Base-by-base conservation (phyloP, 1,140 invertebrate species). In the Marisa cornuarietis region DNA sequence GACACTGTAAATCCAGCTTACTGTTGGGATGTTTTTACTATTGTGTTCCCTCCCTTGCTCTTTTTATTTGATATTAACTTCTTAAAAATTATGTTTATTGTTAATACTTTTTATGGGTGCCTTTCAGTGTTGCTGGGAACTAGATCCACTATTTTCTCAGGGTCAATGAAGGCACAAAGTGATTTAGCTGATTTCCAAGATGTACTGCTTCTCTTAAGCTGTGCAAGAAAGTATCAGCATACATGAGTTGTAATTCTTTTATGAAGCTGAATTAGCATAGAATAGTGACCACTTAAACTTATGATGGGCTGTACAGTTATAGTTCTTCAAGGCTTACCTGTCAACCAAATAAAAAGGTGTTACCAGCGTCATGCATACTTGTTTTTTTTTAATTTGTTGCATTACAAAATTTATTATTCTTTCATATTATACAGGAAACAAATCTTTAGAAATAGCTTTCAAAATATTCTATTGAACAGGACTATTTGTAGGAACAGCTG, bases 91-190 rank as follows among this genome's bases (percentile, higher is more conserved):
- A 72, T 31, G 0, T 42, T 72, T 26, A 49, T 42, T 0, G 18
- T 2, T 63, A 18, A 63, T 63, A 7, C 18, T 63, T 20, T n/a
- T 51, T n/a, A 49, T 10, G 3, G 6, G 14, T 75, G 76, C 76
- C 76, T 68, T 68, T 63, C 58, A 65, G 74, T 76, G 74, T 76
- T 76, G 31, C 74, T 76, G 74, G 26, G 74, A 76, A 65, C 7
- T 18, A 20, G 31, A 62, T n/a, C 2, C 14, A n/a, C 26, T 8
- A 18, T 58, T 58, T 76, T 63, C 24, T 26, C 74, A 76, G 74
- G 18, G 74, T 76, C 74, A 76, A 76, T 76, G 61, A 63, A 76
- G 74, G 74, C 74, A 65, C 20, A 76, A n/a, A 76, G 26, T 49
- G 65, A 76, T 11, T 3, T 75, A 58, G 74, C 74, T 65, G 74